phyloP scores from a whole-genome alignment of 2,113 vertebrate genomes.

The Pogonocichla stellata region DNA sequence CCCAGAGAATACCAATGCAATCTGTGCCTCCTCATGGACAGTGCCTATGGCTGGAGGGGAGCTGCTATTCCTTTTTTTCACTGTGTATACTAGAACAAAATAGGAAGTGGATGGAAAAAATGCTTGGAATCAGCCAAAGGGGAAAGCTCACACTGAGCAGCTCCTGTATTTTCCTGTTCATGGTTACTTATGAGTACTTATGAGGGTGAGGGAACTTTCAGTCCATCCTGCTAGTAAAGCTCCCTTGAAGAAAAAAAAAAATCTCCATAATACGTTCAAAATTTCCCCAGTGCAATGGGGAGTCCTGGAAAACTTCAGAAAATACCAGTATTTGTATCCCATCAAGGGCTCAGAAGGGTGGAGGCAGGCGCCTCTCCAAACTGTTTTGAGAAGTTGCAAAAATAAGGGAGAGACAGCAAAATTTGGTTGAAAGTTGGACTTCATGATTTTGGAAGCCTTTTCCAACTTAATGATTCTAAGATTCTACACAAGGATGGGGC shows the following conservation, averaged over 20 bases:
- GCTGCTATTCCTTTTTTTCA: not conserved
- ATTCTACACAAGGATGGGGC: not conserved
- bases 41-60: not conserved
- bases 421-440: not conserved
- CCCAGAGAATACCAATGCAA: not conserved
- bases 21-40: not conserved
- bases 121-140: not conserved
- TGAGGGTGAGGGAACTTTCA: not conserved
- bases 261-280: not conserved
- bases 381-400: slow-evolving; percentile 30
- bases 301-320: slow-evolving; percentile 20
- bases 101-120: not conserved
- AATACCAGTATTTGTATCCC: slow-evolving; percentile 8
- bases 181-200: not conserved
- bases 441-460: not conserved
- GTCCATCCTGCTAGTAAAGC: not conserved
- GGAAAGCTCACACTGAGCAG: not conserved
- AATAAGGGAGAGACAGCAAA: not conserved
- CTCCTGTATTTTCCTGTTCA: not conserved
- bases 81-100: not conserved
- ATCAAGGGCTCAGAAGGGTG: not conserved
- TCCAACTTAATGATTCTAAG: not conserved
- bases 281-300: not conserved
- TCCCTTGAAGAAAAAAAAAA: not conserved
- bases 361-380: slow-evolving; percentile 21